Evolutionary conservation across 1,140 invertebrate species (phyloP).

Genomic region (Heterodera schachtii): DNA sequence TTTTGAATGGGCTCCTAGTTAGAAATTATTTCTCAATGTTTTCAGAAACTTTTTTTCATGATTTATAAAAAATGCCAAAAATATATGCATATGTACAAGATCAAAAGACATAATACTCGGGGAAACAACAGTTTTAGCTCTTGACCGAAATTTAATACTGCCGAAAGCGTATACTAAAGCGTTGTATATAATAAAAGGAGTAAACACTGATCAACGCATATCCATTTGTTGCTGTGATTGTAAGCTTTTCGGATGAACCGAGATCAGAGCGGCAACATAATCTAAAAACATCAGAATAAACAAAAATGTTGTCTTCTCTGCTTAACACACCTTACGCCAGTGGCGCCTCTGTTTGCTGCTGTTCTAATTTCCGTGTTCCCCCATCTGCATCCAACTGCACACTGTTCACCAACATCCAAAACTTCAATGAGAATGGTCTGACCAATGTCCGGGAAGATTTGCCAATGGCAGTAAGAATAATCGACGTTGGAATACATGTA

Average conservation of each 20-base stretch:
- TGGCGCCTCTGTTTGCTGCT: background rate
- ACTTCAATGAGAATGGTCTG: conserved; percentile 14
- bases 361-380: conserved; percentile 18
- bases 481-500: background rate
- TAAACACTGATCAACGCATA: conserved; percentile 1
- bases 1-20: too few species aligned
- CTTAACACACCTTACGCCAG: background rate
- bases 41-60: too few species aligned
- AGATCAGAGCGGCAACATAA: too few species aligned
- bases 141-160: background rate
- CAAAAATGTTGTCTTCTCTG: background rate
- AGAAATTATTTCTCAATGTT: too few species aligned
- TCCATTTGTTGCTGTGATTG: too few species aligned
- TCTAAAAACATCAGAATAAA: too few species aligned
- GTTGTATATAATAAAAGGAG: background rate
- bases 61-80: too few species aligned
- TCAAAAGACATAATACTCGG: too few species aligned
- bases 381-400: conserved; percentile 7
- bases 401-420: conserved; percentile 1
- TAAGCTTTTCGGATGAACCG: too few species aligned
- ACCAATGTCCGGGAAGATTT: background rate
- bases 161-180: background rate
- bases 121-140: too few species aligned
- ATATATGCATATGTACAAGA: too few species aligned
- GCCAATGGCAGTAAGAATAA: conserved; percentile 27